Conservation (phyloP, 2,888 invertebrate genomes). For the Sussaba pulchella region DNA sequence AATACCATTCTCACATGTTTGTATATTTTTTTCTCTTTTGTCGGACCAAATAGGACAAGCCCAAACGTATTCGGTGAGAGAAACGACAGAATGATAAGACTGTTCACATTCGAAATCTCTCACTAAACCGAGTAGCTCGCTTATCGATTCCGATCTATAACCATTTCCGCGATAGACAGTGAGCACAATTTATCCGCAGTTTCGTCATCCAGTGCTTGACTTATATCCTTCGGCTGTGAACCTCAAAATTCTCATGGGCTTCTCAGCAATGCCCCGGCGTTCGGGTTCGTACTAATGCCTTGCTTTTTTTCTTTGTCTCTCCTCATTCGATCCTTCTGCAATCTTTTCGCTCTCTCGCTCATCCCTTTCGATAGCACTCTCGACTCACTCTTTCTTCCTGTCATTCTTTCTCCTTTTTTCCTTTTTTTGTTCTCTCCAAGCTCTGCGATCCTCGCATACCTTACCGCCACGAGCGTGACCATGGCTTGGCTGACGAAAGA, state of each 20-base stretch:
- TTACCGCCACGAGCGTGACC: constrained; percentile 80
- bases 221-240: neutral
- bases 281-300: constrained; percentile 16
- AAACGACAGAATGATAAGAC: too few species aligned
- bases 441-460: constrained; percentile 81
- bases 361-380: constrained; percentile 23
- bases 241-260: neutral
- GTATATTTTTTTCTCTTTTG: constrained; percentile 1
- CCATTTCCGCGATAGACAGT: constrained; percentile 9
- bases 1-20: neutral
- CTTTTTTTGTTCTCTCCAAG: constrained; percentile 75
- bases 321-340: constrained; percentile 58
- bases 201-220: constrained; percentile 18
- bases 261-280: constrained; percentile 20
- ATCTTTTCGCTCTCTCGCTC: constrained; percentile 30
- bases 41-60: too few species aligned
- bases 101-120: too few species aligned
- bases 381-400: constrained; percentile 44
- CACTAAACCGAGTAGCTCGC: too few species aligned
- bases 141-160: constrained; percentile 2
- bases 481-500: constrained; percentile 63
- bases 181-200: constrained; percentile 4
- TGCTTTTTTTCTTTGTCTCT: constrained; percentile 49
- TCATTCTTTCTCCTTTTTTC: constrained; percentile 70
- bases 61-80: too few species aligned